Percentiles rank a stretch among this genome's conserved stretches.
These are phyloP conservation scores for Pollenia griseotomentosa DNA, from an alignment of 2,888 invertebrate species.

Conservation along the genomic window DNA sequence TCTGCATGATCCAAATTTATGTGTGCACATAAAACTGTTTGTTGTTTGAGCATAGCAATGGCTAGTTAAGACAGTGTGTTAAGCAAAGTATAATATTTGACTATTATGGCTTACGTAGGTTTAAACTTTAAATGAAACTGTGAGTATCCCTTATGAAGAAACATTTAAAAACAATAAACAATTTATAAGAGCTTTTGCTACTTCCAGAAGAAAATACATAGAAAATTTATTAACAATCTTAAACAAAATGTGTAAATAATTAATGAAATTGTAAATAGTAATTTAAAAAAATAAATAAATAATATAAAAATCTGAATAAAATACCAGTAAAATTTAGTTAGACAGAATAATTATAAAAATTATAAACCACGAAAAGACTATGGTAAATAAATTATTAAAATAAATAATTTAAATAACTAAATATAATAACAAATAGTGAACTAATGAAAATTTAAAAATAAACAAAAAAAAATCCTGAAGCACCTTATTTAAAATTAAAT, in stretches of 20 bases:
- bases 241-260: constrained; percentile 30
- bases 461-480: constrained; percentile 20
- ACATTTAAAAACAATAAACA: constrained; percentile 3
- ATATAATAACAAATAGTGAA: constrained; percentile 10
- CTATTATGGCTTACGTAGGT: not conserved
- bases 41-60: too few species aligned
- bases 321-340: constrained; percentile 58
- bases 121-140: constrained; percentile 16
- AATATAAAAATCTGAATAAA: constrained; percentile 15
- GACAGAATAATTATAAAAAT: constrained; percentile 57
- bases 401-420: constrained; percentile 7
- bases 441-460: not conserved
- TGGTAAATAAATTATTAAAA: constrained; percentile 44
- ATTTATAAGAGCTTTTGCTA: constrained; percentile 57
- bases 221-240: not conserved
- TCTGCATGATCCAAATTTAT: too few species aligned
- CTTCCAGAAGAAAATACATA: not conserved
- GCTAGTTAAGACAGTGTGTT: not conserved
- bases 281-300: not conserved
- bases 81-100: constrained; percentile 24
- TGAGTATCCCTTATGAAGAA: constrained; percentile 23
- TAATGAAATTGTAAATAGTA: constrained; percentile 33
- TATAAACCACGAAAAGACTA: constrained; percentile 65
- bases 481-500: constrained; percentile 23
- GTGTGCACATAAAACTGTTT: too few species aligned